Evolutionary conservation across 2,113 vertebrate genomes (phyloP).

Genomic region (Egretta garzetta): DNA sequence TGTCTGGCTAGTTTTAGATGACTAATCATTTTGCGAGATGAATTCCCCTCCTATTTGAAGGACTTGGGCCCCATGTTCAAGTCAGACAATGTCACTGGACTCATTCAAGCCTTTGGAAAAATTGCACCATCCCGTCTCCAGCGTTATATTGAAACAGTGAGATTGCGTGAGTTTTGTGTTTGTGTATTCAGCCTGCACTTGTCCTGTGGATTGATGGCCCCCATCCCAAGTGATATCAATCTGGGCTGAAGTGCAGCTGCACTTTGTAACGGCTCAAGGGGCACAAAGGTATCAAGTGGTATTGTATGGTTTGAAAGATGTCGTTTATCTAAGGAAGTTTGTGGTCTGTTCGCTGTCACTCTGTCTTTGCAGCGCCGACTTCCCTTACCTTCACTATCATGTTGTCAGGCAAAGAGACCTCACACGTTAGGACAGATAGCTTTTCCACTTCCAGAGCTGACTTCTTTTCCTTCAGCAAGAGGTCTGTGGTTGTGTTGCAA

Average conservation of each 20-base stretch:
- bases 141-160: rapidly evolving
- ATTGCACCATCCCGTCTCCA: not conserved
- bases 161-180: not conserved
- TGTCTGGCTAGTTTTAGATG: not conserved
- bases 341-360: constrained; percentile 66
- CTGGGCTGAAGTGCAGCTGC: constrained; percentile 59
- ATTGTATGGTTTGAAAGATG: constrained; percentile 40
- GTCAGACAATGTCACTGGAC: not conserved
- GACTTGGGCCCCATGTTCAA: not conserved
- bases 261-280: constrained; percentile 60
- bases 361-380: not conserved
- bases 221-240: not conserved
- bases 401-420: constrained; percentile 29
- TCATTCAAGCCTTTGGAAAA: not conserved
- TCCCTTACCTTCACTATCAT: constrained; percentile 6
- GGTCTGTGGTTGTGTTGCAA: not conserved
- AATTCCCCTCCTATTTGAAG: not conserved
- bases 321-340: constrained; percentile 62
- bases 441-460: constrained; percentile 10
- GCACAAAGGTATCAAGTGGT: constrained; percentile 55
- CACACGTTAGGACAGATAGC: constrained; percentile 10
- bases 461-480: not conserved
- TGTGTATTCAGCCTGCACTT: constrained; percentile 22
- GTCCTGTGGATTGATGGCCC: constrained; percentile 53
- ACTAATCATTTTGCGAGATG: not conserved